Percentiles rank a stretch among this genome's conserved stretches.
phyloP scores from a whole-genome alignment of 2,888 invertebrate genomes.

The Xanthorhoe spadicearia region DNA sequence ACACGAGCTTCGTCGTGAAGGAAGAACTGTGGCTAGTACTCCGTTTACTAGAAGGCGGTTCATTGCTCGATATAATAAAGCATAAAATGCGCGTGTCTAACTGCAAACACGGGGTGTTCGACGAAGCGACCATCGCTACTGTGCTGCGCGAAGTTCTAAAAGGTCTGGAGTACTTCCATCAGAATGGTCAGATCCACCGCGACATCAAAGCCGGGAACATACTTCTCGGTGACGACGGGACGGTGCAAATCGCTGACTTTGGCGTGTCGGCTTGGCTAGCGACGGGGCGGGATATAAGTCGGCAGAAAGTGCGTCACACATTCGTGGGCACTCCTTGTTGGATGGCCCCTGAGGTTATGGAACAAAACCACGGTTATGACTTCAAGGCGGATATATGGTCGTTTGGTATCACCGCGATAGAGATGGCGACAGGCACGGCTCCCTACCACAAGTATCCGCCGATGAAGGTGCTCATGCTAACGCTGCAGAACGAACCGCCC shows the following conservation, averaged over 20 bases:
- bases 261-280: slow-evolving; percentile 99
- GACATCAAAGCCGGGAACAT: slow-evolving; percentile 89
- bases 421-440: slow-evolving; percentile 99
- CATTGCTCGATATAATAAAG: slow-evolving; percentile 96
- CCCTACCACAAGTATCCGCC: slow-evolving; percentile 99
- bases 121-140: slow-evolving; percentile 99
- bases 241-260: slow-evolving; percentile 99
- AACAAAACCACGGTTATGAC: slow-evolving; percentile 99
- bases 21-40: slow-evolving; percentile 99
- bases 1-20: slow-evolving; percentile 99
- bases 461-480: slow-evolving; percentile 99
- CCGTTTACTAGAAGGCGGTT: slow-evolving; percentile 96
- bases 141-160: slow-evolving; percentile 98
- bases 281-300: slow-evolving; percentile 96
- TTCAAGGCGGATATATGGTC: slow-evolving; percentile 95
- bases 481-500: slow-evolving; percentile 99
- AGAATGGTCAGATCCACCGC: slow-evolving; percentile 98
- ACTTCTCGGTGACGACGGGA: slow-evolving; percentile 97
- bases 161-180: slow-evolving; percentile 99
- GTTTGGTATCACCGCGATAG: slow-evolving; percentile 98
- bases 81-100: slow-evolving; percentile 96
- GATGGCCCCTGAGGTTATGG: slow-evolving; percentile 99
- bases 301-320: slow-evolving; percentile 98
- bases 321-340: slow-evolving; percentile 99
- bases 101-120: slow-evolving; percentile 98